phyloP scores from a whole-genome alignment of 2,113 vertebrate species.

The Campylorhamphus procurvoides region DNA sequence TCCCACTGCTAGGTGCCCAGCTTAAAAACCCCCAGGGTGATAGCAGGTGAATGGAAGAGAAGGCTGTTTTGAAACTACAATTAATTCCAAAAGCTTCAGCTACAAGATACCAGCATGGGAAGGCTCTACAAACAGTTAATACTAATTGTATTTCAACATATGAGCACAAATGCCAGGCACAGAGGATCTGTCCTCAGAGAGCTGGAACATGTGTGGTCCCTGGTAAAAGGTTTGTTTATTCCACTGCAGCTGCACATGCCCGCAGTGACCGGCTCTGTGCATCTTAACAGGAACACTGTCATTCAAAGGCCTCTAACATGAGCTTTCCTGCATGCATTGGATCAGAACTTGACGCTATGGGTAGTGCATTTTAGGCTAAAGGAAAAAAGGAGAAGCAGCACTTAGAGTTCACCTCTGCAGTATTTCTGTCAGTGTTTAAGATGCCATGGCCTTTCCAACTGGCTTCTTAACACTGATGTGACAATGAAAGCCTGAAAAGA shows the following conservation, averaged over 20 bases:
- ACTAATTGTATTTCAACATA: neutral
- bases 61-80: neutral
- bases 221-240: neutral
- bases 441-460: neutral
- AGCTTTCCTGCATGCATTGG: neutral
- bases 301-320: neutral
- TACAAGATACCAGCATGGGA: neutral
- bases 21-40: neutral
- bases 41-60: neutral
- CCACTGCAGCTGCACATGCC: fast-evolving
- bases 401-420: neutral
- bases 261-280: neutral
- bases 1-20: neutral
- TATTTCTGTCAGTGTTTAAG: neutral
- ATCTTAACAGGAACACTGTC: neutral
- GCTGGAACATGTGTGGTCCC: fast-evolving
- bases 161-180: neutral
- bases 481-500: neutral
- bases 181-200: neutral
- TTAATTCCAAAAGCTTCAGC: neutral
- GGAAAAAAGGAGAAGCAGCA: neutral
- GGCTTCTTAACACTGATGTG: neutral
- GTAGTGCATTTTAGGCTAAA: neutral
- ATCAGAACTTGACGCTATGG: neutral
- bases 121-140: neutral